Percentiles rank a stretch among this genome's conserved stretches.
Conservation (phyloP, 2,113 vertebrate genomes). For the Telmatochromis brichardi region DNA sequence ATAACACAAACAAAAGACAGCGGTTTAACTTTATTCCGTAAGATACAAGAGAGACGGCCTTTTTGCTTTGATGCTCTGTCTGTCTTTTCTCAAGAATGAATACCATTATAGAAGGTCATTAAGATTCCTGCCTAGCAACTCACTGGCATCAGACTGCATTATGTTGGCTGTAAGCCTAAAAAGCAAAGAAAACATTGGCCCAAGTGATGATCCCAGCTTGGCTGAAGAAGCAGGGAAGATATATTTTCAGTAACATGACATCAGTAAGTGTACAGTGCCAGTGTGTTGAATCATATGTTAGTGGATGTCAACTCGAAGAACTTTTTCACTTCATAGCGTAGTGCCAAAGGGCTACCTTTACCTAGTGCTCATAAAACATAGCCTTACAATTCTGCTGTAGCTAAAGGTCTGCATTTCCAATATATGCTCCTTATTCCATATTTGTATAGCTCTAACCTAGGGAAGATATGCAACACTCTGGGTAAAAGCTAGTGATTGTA, state of each 20-base stretch:
- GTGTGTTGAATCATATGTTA: constrained; percentile 31
- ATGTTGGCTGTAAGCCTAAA: constrained; percentile 28
- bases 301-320: background rate
- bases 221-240: constrained; percentile 13
- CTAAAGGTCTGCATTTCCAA: background rate
- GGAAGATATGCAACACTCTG: background rate
- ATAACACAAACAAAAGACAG: constrained; percentile 6
- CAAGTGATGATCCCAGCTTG: constrained; percentile 10
- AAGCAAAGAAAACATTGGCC: constrained; percentile 36
- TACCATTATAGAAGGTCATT: constrained; percentile 14
- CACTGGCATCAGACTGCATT: constrained; percentile 28
- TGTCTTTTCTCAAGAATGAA: constrained; percentile 34
- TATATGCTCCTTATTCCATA: background rate
- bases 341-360: background rate
- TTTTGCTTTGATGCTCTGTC: constrained; percentile 16
- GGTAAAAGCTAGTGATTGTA: background rate
- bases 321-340: constrained; percentile 1
- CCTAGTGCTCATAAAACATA: background rate
- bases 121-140: constrained; percentile 28
- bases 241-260: constrained; percentile 53
- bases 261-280: constrained; percentile 25
- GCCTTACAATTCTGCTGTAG: background rate
- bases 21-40: constrained; percentile 7
- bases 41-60: background rate
- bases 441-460: background rate